These are phyloP conservation scores for Ornithorhynchus anatinus DNA, from an alignment of 2,113 vertebrate genomes.

Conservation along the genomic window DNA sequence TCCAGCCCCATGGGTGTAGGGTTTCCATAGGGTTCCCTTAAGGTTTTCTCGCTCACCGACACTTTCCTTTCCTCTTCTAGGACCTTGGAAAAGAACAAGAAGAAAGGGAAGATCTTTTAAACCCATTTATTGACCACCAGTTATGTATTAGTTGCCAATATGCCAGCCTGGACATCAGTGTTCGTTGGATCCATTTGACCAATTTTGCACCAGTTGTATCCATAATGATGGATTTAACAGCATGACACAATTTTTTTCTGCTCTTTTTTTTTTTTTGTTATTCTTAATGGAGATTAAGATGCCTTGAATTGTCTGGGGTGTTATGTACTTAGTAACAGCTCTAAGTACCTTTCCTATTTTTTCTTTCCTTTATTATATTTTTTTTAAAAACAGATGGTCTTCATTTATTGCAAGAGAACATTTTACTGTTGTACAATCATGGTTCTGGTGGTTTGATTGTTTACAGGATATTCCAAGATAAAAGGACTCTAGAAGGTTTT, in stretches of 20 bases:
- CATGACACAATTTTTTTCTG: conserved; percentile 76
- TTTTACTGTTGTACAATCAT: conserved; percentile 88
- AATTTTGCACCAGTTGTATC: conserved; percentile 82
- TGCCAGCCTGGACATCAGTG: conserved; percentile 87
- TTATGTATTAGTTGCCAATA: conserved; percentile 87
- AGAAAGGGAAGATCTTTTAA: conserved; percentile 99
- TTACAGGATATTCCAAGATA: conserved; percentile 78
- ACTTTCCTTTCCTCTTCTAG: conserved; percentile 64
- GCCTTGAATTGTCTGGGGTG: conserved; percentile 81
- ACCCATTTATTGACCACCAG: conserved; percentile 72
- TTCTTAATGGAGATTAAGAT: conserved; percentile 78
- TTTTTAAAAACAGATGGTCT: conserved; percentile 74
- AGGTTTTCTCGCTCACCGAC: not conserved
- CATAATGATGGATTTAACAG: conserved; percentile 82
- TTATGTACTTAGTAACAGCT: conserved; percentile 82
- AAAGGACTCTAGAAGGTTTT: conserved; percentile 76
- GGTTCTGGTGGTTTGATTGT: conserved; percentile 83
- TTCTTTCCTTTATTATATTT: conserved; percentile 61
- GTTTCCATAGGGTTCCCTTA: not conserved
- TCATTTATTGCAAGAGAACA: conserved; percentile 76
- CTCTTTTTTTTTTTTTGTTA: conserved; percentile 72
- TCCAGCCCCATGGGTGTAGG: not conserved
- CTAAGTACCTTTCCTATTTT: conserved; percentile 74
- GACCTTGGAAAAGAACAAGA: conserved; percentile 99
- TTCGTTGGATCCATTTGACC: conserved; percentile 81